phyloP scores from a whole-genome alignment of 1,140 invertebrate species.

The Trichonephila inaurata region DNA sequence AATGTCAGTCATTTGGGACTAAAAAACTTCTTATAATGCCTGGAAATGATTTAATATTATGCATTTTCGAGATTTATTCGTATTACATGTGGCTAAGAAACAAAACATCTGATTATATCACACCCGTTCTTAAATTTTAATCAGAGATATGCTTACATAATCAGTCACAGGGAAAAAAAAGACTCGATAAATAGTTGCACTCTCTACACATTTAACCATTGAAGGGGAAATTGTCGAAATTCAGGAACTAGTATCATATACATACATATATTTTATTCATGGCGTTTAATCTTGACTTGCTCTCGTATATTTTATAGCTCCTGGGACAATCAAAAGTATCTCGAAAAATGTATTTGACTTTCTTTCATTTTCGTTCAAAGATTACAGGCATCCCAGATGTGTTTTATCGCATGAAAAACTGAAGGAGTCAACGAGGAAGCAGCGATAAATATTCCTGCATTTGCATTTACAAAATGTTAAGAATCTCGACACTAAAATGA shows the following conservation, averaged over 20 bases:
- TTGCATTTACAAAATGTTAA: conserved; percentile 34
- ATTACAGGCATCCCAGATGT: conserved; percentile 9
- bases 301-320: conserved; percentile 31
- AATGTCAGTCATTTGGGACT: too few relatives aligned
- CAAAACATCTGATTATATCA: too few relatives aligned
- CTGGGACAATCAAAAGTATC: conserved; percentile 12
- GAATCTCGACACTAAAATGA: conserved; percentile 16
- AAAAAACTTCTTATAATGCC: too few relatives aligned
- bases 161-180: too few relatives aligned
- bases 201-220: too few relatives aligned
- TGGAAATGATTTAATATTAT: too few relatives aligned
- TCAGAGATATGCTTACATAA: too few relatives aligned
- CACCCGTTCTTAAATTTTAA: too few relatives aligned
- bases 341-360: conserved; percentile 3
- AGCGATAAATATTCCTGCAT: conserved; percentile 24
- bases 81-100: too few relatives aligned
- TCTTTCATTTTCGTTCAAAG: background rate
- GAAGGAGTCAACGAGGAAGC: background rate
- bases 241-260: background rate
- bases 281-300: conserved; percentile 9
- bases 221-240: background rate
- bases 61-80: too few relatives aligned
- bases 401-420: conserved; percentile 44
- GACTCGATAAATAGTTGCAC: too few relatives aligned
- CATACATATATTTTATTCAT: conserved; percentile 34